Evolutionary conservation across 2,113 vertebrate species (phyloP).

Genomic region (Stegostoma tigrinum): DNA sequence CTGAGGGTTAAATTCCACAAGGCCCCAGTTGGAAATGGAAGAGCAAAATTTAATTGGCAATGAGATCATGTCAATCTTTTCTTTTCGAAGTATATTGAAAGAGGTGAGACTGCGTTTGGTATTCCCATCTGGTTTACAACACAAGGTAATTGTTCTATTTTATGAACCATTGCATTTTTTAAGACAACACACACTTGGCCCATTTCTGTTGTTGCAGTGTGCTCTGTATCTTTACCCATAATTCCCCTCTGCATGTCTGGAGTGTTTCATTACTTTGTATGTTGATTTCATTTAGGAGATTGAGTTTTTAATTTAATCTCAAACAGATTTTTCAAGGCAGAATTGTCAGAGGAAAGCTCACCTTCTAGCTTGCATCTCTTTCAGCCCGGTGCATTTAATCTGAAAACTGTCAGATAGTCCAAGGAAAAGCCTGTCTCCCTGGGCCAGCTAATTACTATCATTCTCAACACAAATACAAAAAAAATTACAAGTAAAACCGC

Average conservation of each 20-base stretch:
- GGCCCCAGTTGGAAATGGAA: not conserved
- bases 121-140: not conserved
- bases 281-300: not conserved
- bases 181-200: slow-evolving; percentile 2
- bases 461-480: not conserved
- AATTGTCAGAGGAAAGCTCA: not conserved
- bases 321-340: not conserved
- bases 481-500: not conserved
- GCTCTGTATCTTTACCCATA: not conserved
- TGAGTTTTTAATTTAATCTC: not conserved
- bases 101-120: not conserved
- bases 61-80: not conserved
- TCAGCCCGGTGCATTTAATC: not conserved
- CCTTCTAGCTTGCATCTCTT: not conserved
- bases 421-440: not conserved
- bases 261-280: not conserved
- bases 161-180: not conserved
- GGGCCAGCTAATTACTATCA: not conserved
- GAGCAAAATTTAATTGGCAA: not conserved
- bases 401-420: not conserved
- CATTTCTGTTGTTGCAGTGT: slow-evolving; percentile 16
- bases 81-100: not conserved
- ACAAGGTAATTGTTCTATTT: not conserved
- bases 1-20: not conserved
- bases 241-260: not conserved